phyloP scores from a whole-genome alignment of 2,113 vertebrate species.

The Struthidea cinerea region DNA sequence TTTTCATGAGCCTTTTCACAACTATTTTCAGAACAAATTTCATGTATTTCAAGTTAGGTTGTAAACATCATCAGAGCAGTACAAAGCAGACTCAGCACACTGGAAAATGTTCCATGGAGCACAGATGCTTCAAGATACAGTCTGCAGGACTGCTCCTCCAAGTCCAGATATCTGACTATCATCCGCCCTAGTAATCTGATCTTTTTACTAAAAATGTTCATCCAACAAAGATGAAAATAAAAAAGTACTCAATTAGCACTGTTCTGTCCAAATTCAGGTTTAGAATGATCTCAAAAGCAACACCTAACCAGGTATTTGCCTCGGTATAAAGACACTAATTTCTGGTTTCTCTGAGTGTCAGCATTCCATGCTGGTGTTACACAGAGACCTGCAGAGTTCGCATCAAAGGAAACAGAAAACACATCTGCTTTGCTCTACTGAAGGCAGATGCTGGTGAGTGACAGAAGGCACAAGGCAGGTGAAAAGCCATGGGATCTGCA shows the following conservation, averaged over 20 bases:
- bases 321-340: neutral
- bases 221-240: neutral
- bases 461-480: neutral
- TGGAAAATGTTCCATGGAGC: neutral
- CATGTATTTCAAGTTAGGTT: neutral
- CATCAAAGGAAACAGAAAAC: neutral
- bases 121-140: neutral
- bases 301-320: neutral
- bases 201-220: neutral
- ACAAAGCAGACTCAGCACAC: neutral
- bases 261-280: neutral
- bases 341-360: neutral
- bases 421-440: neutral
- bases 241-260: neutral
- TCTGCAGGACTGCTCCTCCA: neutral
- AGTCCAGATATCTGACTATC: neutral
- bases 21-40: neutral
- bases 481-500: neutral
- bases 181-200: neutral
- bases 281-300: neutral
- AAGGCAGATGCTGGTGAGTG: neutral
- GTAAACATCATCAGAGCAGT: neutral
- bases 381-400: neutral
- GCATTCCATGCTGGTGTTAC: neutral
- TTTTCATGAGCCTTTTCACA: neutral